Percentiles rank a stretch among this genome's conserved stretches.
Conservation (phyloP, 92 coral and sea anemone species). For the Galaxea fascicularis region DNA sequence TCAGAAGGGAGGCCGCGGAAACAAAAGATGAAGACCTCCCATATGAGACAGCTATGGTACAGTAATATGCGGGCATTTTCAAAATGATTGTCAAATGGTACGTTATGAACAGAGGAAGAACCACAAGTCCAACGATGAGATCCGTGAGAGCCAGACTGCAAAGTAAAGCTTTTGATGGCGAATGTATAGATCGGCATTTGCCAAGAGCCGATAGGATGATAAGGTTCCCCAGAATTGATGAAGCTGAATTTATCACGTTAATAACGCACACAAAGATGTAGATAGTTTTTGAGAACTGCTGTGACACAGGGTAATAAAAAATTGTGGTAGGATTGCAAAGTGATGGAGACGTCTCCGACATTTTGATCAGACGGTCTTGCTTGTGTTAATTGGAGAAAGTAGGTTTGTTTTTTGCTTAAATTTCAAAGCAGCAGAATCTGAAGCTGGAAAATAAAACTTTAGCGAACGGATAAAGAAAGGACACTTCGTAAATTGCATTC, state of each 20-base stretch:
- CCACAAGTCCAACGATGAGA: neutral
- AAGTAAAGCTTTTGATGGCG: constrained; percentile 15
- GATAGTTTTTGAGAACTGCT: neutral
- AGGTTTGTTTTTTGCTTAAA: too few species aligned
- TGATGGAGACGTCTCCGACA: neutral
- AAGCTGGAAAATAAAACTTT: too few species aligned
- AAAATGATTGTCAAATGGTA: constrained; percentile 6
- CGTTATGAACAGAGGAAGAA: constrained; percentile 1
- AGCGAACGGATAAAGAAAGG: too few species aligned
- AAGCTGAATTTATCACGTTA: neutral
- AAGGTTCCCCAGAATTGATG: neutral
- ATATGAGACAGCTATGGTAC: neutral
- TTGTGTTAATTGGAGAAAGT: too few species aligned
- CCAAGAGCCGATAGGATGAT: constrained; percentile 13
- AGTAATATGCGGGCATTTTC: neutral
- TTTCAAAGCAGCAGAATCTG: too few species aligned
- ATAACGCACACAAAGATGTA: constrained; percentile 21
- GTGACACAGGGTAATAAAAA: constrained; percentile 1
- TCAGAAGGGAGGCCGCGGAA: neutral
- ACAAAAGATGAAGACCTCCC: neutral
- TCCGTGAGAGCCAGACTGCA: constrained; percentile 19
- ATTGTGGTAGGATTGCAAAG: constrained; percentile 2
- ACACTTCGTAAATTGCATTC: too few species aligned
- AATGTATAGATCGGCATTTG: constrained; percentile 24
- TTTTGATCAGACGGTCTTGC: neutral